phyloP scores from a whole-genome alignment of 2,113 vertebrate species.

The Pygoscelis antarcticus region DNA sequence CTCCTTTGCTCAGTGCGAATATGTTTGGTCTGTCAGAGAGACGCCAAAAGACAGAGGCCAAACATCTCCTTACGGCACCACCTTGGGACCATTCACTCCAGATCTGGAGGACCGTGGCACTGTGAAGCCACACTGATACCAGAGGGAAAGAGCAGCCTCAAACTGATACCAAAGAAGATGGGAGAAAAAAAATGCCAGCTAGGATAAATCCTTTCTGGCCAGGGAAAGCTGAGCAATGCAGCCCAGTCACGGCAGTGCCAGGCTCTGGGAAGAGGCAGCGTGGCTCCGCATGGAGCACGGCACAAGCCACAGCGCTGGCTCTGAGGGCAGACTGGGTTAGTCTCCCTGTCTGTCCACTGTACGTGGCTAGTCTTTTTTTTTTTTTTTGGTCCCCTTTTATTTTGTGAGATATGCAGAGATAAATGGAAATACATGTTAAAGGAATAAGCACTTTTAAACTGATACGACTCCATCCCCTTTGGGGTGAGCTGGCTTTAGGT shows the following conservation, averaged over 20 bases:
- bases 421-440: not conserved
- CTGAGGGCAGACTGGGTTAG: not conserved
- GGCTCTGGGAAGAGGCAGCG: not conserved
- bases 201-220: not conserved
- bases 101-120: not conserved
- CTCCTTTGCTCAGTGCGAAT: not conserved
- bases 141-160: not conserved
- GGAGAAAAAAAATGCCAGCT: not conserved
- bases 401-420: not conserved
- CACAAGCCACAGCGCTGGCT: not conserved
- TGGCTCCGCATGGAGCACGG: not conserved
- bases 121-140: not conserved
- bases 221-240: not conserved
- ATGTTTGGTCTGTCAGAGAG: not conserved
- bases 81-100: not conserved
- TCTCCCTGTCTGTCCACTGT: not conserved
- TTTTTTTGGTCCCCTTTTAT: not conserved
- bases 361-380: not conserved
- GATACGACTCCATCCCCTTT: rapidly evolving
- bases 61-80: rapidly evolving
- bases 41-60: not conserved
- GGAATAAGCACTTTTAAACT: not conserved
- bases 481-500: not conserved
- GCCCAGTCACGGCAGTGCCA: not conserved
- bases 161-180: not conserved